These are phyloP conservation scores for Probaryconus sp. DNA, from an alignment of 1,140 invertebrate species.

Conservation along the genomic window DNA sequence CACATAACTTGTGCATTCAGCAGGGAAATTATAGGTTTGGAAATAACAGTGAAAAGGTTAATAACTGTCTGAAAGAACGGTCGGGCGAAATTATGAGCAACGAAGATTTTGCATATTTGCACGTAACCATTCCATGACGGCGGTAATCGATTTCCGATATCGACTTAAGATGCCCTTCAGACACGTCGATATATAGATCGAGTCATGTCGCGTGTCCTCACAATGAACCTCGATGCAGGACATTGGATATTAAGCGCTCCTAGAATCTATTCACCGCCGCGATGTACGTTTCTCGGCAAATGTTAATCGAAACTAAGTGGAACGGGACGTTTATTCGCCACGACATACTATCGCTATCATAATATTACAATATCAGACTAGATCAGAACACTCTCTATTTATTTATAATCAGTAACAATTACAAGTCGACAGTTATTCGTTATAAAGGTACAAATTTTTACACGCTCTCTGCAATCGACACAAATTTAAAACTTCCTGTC, in stretches of 20 bases:
- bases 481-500: no score
- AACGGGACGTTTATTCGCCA: conserved; percentile 23
- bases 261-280: conserved; percentile 48
- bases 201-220: conserved; percentile 43
- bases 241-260: conserved; percentile 56
- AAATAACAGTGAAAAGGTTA: conserved; percentile 11
- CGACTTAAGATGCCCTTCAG: conserved; percentile 56
- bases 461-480: no score
- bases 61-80: conserved; percentile 17
- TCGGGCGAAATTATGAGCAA: conserved; percentile 25
- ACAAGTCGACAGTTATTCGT: no score
- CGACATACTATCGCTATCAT: conserved; percentile 1
- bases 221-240: conserved; percentile 56
- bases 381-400: no score
- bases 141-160: conserved; percentile 73
- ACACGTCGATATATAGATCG: conserved; percentile 29
- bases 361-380: no score
- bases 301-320: conserved; percentile 32
- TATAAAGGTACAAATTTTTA: no score
- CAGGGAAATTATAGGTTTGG: conserved; percentile 6
- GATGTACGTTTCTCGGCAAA: conserved; percentile 32
- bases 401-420: no score
- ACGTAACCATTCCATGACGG: conserved; percentile 46
- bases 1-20: background rate
- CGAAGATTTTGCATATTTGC: conserved; percentile 46